Evolutionary conservation across 1,140 invertebrate species (phyloP).

Genomic region (Archivesica marissinica): DNA sequence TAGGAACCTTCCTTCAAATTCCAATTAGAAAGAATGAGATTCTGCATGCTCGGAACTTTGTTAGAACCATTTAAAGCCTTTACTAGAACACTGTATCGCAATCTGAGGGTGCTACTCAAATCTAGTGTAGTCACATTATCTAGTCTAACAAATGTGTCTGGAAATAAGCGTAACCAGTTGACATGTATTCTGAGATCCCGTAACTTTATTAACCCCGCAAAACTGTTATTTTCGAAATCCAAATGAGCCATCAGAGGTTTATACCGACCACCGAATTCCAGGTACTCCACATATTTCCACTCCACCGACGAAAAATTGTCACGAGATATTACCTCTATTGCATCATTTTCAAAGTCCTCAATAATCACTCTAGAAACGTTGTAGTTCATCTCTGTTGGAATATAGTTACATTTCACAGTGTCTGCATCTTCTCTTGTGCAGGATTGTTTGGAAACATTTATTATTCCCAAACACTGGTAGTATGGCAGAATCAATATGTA

Average conservation of each 20-base stretch:
- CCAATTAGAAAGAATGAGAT: neutral
- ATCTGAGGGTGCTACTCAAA: neutral
- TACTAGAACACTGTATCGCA: neutral
- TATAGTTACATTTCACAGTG: neutral
- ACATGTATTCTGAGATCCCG: neutral
- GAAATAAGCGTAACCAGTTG: neutral
- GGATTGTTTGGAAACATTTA: neutral
- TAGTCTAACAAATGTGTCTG: slow-evolving; percentile 1
- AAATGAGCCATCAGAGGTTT: neutral
- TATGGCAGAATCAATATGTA: too few species aligned
- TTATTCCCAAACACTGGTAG: neutral
- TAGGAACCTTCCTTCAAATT: neutral
- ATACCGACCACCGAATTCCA: neutral
- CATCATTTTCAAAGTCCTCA: neutral
- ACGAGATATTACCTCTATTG: neutral
- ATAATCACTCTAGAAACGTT: neutral
- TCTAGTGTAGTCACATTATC: neutral
- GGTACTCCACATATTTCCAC: neutral
- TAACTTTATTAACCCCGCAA: neutral
- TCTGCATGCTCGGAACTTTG: neutral
- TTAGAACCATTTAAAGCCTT: neutral
- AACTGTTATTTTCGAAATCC: neutral
- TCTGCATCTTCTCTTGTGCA: neutral
- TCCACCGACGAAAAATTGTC: neutral
- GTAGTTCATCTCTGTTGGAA: neutral